phyloP scores from a whole-genome alignment of 2,797 vertebrate species.

The Morus bassanus region DNA sequence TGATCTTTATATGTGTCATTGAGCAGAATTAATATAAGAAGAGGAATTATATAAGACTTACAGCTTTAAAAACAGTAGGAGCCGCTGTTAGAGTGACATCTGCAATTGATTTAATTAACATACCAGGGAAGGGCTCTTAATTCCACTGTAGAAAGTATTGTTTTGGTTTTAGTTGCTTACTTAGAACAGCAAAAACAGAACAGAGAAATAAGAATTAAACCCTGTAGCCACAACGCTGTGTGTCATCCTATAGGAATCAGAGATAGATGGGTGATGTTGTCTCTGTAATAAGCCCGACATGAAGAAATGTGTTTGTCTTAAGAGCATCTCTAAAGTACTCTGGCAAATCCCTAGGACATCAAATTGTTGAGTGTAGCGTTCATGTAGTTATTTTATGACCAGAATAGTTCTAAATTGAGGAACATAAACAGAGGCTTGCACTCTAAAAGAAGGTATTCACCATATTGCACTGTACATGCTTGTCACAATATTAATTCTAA shows the following conservation, averaged over 20 bases:
- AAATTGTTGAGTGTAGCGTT: background rate
- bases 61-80: background rate
- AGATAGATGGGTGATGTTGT: background rate
- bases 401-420: background rate
- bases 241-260: background rate
- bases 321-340: background rate
- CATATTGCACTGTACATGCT: background rate
- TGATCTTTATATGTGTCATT: background rate
- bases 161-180: background rate
- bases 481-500: background rate
- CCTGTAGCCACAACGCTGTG: background rate
- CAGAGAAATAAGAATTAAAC: background rate
- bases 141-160: background rate
- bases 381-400: background rate
- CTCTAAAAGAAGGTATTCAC: background rate
- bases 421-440: background rate
- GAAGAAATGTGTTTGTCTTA: background rate
- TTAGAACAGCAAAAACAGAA: background rate
- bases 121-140: background rate
- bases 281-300: background rate
- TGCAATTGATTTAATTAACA: background rate
- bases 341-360: background rate
- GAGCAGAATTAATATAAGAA: background rate
- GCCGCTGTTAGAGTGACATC: background rate
- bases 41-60: background rate